Evolutionary conservation across 2,113 vertebrate species (phyloP).

Genomic region (Colaptes auratus): DNA sequence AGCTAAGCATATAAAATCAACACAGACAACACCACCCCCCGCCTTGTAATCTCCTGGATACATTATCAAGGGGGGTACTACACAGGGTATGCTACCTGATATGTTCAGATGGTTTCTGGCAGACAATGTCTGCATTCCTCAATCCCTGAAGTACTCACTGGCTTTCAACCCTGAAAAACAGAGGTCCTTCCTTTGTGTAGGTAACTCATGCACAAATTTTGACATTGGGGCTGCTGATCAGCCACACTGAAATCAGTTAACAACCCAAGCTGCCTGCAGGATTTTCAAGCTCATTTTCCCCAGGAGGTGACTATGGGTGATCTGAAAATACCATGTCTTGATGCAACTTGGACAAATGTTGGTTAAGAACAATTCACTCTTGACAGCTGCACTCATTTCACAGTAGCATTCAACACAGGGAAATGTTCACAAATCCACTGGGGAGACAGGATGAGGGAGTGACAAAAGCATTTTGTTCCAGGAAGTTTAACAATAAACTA

Average conservation of each 20-base stretch:
- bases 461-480: neutral
- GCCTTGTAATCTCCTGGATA: neutral
- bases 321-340: neutral
- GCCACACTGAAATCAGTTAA: neutral
- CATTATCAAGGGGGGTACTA: neutral
- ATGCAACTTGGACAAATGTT: neutral
- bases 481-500: neutral
- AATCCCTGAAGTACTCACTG: neutral
- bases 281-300: neutral
- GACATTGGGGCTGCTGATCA: neutral
- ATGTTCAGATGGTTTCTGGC: neutral
- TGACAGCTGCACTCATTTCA: neutral
- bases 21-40: accelerated
- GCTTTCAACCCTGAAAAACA: neutral
- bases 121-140: neutral
- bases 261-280: too few relatives aligned
- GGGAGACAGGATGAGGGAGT: neutral
- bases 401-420: neutral
- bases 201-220: neutral
- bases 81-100: accelerated
- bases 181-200: neutral
- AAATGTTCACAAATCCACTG: neutral
- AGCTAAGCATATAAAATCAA: neutral
- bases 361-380: neutral
- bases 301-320: accelerated